Conservation (phyloP, 2,797 vertebrate genomes). For the Cyprinella venusta region DNA sequence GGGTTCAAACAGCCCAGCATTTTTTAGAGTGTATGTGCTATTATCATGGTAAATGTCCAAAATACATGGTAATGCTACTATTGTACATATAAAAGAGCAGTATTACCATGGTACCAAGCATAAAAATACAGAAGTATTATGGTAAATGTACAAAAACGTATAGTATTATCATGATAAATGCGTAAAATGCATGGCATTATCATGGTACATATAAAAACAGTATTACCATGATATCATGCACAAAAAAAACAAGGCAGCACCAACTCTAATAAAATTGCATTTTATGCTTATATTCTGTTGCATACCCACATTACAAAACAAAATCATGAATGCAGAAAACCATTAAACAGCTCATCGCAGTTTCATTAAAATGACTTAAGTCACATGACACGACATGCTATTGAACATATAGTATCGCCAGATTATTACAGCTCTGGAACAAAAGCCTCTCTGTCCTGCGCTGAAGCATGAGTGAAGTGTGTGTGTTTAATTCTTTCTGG, state of each 20-base stretch:
- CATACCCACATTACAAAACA: neutral
- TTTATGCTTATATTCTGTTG: neutral
- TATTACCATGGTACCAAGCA: neutral
- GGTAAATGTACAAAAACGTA: neutral
- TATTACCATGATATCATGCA: neutral
- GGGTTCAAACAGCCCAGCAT: too few relatives aligned
- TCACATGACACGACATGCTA: neutral
- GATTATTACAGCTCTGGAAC: slow-evolving; percentile 39
- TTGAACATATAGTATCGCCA: neutral
- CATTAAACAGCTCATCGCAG: slow-evolving; percentile 1
- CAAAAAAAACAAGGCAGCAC: neutral
- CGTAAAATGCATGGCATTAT: neutral
- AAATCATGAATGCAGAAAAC: neutral
- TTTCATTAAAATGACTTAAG: slow-evolving; percentile 20
- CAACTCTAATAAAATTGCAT: neutral
- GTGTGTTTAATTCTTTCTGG: slow-evolving; percentile 45
- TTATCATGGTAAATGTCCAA: neutral
- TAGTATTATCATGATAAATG: neutral
- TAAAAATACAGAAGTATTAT: too few relatives aligned
- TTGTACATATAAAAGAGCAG: neutral
- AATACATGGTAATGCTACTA: neutral
- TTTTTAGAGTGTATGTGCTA: neutral
- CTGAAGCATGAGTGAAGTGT: slow-evolving; percentile 15
- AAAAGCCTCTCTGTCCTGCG: slow-evolving; percentile 36
- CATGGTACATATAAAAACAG: neutral